Evolutionary conservation across 2,113 vertebrate species (phyloP), one percentile per base, ranked within the genome.

Genomic region (Anas platyrhynchos): DNA sequence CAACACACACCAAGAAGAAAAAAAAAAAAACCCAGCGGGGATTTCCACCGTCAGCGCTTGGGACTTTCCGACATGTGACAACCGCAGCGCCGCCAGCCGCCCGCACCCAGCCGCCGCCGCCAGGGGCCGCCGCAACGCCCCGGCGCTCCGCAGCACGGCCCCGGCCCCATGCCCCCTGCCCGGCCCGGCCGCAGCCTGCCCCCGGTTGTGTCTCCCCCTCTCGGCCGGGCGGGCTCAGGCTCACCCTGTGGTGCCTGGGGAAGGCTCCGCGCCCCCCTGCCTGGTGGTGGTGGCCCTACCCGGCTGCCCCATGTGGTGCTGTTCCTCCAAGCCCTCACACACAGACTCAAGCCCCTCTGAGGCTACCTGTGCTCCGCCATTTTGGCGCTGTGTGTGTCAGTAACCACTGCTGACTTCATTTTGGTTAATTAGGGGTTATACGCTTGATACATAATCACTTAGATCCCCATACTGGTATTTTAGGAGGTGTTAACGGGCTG

Each of bases 51-150:
- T 13, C 95, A 92, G 96, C 55, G 6, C 76, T 21, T 31, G 95
- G 96, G 97, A 95, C 97, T 98, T 98, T 98, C 97, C 97, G 95
- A 88, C 85, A 84, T 97, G 94, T 97, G 95, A 98, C 85, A 72
- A 77, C 75, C 5, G 34, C 80, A 34, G n/a, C 13, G 54, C 66
- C 31, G 81, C 79, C 32, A 44, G 46, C 52, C 8, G 16, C 18
- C 25, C 11, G 52, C 31, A 4, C 31, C 15, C 46, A 11, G 46
- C 46, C 10, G n/a, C 16, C 3, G 31, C 89, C 93, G 63, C 93
- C 82, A 93, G 97, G 48, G 41, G 96, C 93, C 94, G 89, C 92
- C 52, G 56, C 31, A 16, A 63, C 21, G 31, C 26, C 3, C 54
- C 20, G 20, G 21, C 20, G 5, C 46, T 48, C 46, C 46, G 46